phyloP scores from a whole-genome alignment of 1,140 invertebrate species.

The Eubasilissa regina region DNA sequence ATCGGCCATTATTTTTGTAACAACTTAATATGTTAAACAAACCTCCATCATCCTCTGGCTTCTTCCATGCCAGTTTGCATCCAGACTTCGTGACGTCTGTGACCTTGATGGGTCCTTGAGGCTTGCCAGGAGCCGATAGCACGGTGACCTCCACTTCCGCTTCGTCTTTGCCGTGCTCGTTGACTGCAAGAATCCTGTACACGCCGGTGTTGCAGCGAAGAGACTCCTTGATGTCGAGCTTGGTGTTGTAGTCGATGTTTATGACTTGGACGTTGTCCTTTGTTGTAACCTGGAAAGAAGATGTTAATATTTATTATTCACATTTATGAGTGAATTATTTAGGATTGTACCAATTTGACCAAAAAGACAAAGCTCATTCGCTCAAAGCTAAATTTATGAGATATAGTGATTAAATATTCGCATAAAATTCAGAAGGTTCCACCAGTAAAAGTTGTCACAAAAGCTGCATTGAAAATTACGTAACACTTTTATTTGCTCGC shows the following conservation, averaged over 20 bases:
- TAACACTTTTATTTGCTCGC: too few species aligned
- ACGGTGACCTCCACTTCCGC: constrained; percentile 95
- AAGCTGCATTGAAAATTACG: too few species aligned
- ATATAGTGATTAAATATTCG: too few species aligned
- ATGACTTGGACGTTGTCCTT: constrained; percentile 82
- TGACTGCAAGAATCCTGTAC: constrained; percentile 93
- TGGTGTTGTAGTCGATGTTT: constrained; percentile 95
- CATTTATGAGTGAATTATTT: too few species aligned
- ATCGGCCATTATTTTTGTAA: too few species aligned
- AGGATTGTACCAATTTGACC: background rate
- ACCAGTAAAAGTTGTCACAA: background rate
- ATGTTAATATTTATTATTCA: constrained; percentile 61
- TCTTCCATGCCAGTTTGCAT: constrained; percentile 96
- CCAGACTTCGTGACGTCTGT: constrained; percentile 90
- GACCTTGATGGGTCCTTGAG: constrained; percentile 93
- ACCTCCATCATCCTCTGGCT: constrained; percentile 98
- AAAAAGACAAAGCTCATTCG: background rate
- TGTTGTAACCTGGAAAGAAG: constrained; percentile 69
- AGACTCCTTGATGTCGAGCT: constrained; percentile 89
- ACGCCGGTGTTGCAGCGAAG: constrained; percentile 88
- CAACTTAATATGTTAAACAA: constrained; percentile 54
- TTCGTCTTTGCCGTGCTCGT: constrained; percentile 94
- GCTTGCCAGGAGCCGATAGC: constrained; percentile 86
- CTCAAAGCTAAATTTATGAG: background rate
- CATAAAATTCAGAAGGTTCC: background rate